phyloP scores from a whole-genome alignment of 2,113 vertebrate species.

The Nannospalax galili region DNA sequence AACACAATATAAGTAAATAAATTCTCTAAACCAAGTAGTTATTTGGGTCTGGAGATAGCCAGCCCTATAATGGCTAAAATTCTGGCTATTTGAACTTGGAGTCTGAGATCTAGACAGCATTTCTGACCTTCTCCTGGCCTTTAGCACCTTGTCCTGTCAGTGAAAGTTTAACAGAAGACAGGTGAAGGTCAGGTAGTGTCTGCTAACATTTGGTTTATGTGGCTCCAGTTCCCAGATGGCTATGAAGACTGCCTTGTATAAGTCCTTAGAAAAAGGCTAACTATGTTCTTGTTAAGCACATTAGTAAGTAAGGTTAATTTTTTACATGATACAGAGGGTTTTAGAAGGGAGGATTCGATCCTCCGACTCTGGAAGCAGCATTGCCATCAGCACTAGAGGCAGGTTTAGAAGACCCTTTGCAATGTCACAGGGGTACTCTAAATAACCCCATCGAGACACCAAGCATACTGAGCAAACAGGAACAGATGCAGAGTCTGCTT shows the following conservation, averaged over 20 bases:
- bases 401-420: background rate
- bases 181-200: background rate
- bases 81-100: background rate
- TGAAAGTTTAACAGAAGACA: constrained; percentile 4
- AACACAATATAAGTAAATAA: background rate
- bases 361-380: background rate
- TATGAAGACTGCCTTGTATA: background rate
- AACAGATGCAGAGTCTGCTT: background rate
- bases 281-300: background rate
- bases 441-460: background rate
- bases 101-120: background rate
- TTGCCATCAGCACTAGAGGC: background rate
- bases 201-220: constrained; percentile 26
- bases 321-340: background rate
- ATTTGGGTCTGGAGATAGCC: background rate
- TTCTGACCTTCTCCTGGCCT: background rate
- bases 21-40: background rate
- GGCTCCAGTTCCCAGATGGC: constrained; percentile 9
- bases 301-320: background rate
- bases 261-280: background rate
- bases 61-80: background rate
- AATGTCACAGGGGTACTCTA: background rate
- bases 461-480: background rate
- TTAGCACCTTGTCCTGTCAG: background rate
- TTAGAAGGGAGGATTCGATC: background rate